A percentile compares a stretch with the other conserved stretches of the same genome.
Conservation (phyloP, 2,888 invertebrate genomes). For the Diloba caeruleocephala region DNA sequence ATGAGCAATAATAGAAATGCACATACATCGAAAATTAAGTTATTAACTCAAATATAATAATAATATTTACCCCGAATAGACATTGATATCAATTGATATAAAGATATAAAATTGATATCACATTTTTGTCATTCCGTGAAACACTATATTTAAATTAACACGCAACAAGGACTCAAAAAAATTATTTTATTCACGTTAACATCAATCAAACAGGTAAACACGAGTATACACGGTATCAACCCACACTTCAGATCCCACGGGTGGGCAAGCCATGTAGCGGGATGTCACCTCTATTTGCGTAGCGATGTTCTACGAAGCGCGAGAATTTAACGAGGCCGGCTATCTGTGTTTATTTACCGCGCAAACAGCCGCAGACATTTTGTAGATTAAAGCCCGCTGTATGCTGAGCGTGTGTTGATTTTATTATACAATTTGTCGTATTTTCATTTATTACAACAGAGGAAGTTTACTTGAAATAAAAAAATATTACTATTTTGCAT, state of each 20-base stretch:
- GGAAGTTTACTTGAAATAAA: neutral
- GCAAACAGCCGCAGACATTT: constrained; percentile 72
- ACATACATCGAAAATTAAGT: neutral
- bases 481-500: neutral
- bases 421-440: constrained; percentile 30
- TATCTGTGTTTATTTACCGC: constrained; percentile 62
- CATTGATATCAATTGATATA: too few species aligned
- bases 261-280: constrained; percentile 42
- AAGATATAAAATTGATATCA: too few species aligned
- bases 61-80: neutral
- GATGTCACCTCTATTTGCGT: constrained; percentile 58
- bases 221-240: constrained; percentile 17
- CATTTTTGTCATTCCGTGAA: too few species aligned
- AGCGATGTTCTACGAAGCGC: constrained; percentile 63
- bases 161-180: constrained; percentile 57
- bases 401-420: constrained; percentile 32
- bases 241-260: constrained; percentile 42
- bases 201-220: constrained; percentile 21
- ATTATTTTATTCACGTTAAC: constrained; percentile 3
- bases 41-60: neutral
- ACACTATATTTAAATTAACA: too few species aligned
- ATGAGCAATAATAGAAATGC: neutral
- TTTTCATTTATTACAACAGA: constrained; percentile 3
- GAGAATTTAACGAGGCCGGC: constrained; percentile 76
- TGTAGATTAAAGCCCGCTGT: constrained; percentile 69